Base-by-base conservation (phyloP, 2,888 invertebrate species). In the Gibbula magus region DNA sequence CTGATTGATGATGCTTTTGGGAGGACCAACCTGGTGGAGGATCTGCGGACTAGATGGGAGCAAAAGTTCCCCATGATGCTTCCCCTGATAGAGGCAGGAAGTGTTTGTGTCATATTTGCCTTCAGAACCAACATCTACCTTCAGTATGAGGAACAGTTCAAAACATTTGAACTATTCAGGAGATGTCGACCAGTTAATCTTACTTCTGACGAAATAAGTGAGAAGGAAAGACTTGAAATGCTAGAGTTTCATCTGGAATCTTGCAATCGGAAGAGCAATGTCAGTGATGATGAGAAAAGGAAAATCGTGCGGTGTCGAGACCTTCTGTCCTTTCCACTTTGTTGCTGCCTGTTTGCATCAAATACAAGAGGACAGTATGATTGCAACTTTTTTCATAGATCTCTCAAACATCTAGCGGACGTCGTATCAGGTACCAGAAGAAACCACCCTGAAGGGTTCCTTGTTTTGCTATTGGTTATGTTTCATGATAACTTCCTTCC, bases 1-100 rank as follows among this genome's bases (percentile, higher is more conserved):
- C 29, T 61, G n/a, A 61, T 61, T 29, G 61, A 61, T 61, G 61
- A 61, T 61, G 61, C 61, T 18, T 61, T 61, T 61, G 61, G 61
- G 18, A 61, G 29, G 29, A 61, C 61, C 0, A 61, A 61, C 29
- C 29, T 61, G 25, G 61, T 61, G 25, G 16, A 61, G 29, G 61
- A 61, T 61, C 61, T 61, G 61, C 16, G 7, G 29, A 22, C 10
- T 16, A 61, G 61, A 61, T 61, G 61, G 61, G 18, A 29, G 29
- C 20, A 61, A 18, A 61, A 61, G 29, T 61, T 61, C 61, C 61
- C 61, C 16, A 61, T 61, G 61, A 61, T 61, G 61, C 25, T 61
- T 16, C 25, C 61, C 10, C 29, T 25, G 4, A 61, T 29, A n/a
- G 61, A 61, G 29, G 22, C 1, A 29, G 61, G 61, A 8, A 10